Conservation (phyloP, 2,888 invertebrate species). For the Bellardia bayeri region DNA sequence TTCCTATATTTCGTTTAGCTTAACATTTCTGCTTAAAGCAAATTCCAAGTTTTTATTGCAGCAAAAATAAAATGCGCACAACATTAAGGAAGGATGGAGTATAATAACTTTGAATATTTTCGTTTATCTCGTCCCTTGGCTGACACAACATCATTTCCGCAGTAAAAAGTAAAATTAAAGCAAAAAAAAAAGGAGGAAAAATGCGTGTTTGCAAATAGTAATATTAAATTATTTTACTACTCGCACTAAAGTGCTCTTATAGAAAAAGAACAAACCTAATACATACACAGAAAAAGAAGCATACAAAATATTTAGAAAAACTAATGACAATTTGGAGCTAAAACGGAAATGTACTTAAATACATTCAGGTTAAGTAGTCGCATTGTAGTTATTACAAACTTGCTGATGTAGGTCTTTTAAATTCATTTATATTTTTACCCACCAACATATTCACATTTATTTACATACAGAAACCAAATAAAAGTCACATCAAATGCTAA, state of each 20-base stretch:
- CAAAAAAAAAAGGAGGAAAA: slow-evolving; percentile 7
- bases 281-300: background rate
- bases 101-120: slow-evolving; percentile 23
- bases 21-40: background rate
- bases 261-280: slow-evolving; percentile 7
- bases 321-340: slow-evolving; percentile 46
- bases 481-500: slow-evolving; percentile 53
- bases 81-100: slow-evolving; percentile 44
- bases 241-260: slow-evolving; percentile 11
- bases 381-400: slow-evolving; percentile 37
- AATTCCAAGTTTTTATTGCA: slow-evolving; percentile 22
- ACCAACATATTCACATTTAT: background rate
- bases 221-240: slow-evolving; percentile 38
- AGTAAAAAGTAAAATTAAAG: slow-evolving; percentile 18
- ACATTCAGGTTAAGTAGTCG: slow-evolving; percentile 43
- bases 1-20: background rate
- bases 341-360: slow-evolving; percentile 53
- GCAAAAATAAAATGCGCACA: slow-evolving; percentile 2
- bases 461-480: slow-evolving; percentile 3
- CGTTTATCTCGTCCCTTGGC: slow-evolving; percentile 25
- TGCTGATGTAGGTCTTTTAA: slow-evolving; percentile 60
- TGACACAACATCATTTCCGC: slow-evolving; percentile 37
- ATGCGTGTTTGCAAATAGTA: slow-evolving; percentile 59
- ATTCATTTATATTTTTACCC: slow-evolving; percentile 38
- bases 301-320: slow-evolving; percentile 6